Conservation (phyloP, 2,113 vertebrate species). For the Neotragus moschatus region DNA sequence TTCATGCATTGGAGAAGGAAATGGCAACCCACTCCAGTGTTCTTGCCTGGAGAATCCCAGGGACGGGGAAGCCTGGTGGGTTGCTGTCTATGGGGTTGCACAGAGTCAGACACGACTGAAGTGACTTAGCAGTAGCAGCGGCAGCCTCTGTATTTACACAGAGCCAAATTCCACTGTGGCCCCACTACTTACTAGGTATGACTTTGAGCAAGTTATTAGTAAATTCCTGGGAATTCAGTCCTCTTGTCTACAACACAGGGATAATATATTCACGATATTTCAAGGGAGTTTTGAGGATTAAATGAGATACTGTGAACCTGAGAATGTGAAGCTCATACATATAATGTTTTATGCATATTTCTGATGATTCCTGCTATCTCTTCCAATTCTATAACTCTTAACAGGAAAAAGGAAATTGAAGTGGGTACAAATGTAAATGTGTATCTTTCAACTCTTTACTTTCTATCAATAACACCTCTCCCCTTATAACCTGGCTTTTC, state of each 20-base stretch:
- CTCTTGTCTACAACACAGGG: background rate
- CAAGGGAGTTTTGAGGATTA: background rate
- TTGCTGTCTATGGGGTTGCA: rapidly evolving
- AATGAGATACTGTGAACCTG: background rate
- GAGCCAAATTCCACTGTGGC: background rate
- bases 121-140: too few relatives aligned
- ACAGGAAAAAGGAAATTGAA: background rate
- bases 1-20: too few relatives aligned
- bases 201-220: background rate
- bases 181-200: background rate
- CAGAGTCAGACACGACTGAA: too few relatives aligned
- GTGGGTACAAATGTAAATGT: background rate
- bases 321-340: background rate
- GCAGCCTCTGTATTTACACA: background rate
- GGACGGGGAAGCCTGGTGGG: too few relatives aligned
- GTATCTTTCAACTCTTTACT: background rate
- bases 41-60: too few relatives aligned
- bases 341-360: background rate
- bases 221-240: background rate
- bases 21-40: too few relatives aligned
- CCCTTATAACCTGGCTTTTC: background rate
- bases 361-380: background rate
- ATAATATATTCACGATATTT: background rate
- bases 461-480: background rate
- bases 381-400: background rate